These are phyloP conservation scores for Montipora capricornis DNA, from an alignment of 64 coral and sea anemone genomes.

Conservation along the genomic window DNA sequence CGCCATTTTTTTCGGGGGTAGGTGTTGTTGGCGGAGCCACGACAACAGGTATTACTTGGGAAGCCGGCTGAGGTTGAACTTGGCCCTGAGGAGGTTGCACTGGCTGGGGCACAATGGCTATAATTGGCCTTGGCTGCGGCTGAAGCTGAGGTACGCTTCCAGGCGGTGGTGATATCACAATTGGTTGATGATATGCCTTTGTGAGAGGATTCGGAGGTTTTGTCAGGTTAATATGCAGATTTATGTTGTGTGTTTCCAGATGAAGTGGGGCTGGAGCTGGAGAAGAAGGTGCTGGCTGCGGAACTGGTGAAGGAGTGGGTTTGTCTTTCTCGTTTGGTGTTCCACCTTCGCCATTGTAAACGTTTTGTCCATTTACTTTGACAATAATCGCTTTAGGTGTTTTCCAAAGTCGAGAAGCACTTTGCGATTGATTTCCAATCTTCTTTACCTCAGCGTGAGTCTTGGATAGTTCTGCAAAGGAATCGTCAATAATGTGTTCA, in stretches of 20 bases:
- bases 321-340: neutral
- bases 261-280: too few species aligned
- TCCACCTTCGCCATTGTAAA: neutral
- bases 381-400: conserved; percentile 19
- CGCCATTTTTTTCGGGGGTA: neutral
- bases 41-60: conserved; percentile 13
- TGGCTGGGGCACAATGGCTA: neutral
- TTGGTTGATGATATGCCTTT: neutral
- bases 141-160: neutral
- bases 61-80: neutral
- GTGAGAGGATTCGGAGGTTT: neutral
- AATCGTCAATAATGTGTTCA: too few species aligned
- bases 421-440: neutral
- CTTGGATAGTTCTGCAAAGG: too few species aligned
- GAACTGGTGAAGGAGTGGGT: neutral
- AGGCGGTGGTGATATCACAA: neutral
- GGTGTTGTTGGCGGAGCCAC: neutral
- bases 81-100: neutral
- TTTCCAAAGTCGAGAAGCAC: neutral
- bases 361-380: conserved; percentile 42
- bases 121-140: conserved; percentile 12
- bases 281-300: neutral
- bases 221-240: conserved; percentile 31
- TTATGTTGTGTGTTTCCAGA: conserved; percentile 27
- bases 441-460: neutral